Evolutionary conservation across 2,888 invertebrate genomes (phyloP).

Genomic region (Pasiphila rectangulata): DNA sequence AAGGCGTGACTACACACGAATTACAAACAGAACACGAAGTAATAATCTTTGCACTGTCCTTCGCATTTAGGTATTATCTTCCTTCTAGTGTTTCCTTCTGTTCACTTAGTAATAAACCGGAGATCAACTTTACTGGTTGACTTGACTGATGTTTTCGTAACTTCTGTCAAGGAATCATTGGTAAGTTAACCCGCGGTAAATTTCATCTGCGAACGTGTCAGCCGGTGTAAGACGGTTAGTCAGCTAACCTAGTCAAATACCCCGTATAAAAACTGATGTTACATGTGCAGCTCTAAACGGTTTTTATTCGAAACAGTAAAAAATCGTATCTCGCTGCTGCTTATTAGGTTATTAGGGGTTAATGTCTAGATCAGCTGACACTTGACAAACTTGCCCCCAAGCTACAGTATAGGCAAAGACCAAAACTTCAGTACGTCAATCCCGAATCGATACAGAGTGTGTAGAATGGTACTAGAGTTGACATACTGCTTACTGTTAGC

Average conservation of each 20-base stretch:
- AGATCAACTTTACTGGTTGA: not conserved
- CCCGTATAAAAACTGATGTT: too few species aligned
- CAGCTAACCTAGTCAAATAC: too few species aligned
- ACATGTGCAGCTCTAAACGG: too few species aligned
- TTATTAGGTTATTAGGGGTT: too few species aligned
- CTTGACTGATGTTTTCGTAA: too few species aligned
- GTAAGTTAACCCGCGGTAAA: too few species aligned
- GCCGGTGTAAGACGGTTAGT: too few species aligned
- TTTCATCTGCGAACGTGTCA: too few species aligned
- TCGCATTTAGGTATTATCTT: not conserved
- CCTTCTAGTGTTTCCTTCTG: not conserved
- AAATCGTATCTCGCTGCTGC: too few species aligned
- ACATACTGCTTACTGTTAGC: conserved; percentile 67
- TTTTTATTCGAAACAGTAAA: too few species aligned
- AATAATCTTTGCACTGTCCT: conserved; percentile 8
- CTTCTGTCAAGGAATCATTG: too few species aligned
- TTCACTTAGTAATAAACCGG: not conserved
- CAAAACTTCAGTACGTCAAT: conserved; percentile 1
- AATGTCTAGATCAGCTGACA: too few species aligned
- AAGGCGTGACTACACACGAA: conserved; percentile 40
- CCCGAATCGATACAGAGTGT: conserved; percentile 21
- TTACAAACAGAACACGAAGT: conserved; percentile 1
- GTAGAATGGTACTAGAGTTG: conserved; percentile 77
- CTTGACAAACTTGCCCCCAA: not conserved
- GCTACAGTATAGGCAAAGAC: conserved; percentile 6